Evolutionary conservation across 1,140 invertebrate genomes (phyloP).

Genomic region (Ooceraea biroi): DNA sequence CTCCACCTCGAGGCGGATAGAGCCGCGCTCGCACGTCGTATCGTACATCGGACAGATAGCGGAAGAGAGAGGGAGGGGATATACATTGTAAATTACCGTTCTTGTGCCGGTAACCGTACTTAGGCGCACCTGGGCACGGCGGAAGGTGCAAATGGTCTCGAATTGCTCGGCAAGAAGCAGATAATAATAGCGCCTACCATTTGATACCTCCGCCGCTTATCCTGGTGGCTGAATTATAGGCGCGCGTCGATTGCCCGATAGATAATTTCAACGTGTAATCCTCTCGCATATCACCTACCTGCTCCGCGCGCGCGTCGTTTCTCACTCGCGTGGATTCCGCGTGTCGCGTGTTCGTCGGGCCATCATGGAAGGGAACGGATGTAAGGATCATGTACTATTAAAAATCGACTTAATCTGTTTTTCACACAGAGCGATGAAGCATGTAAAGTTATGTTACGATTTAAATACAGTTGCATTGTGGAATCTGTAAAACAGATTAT

Average conservation of each 20-base stretch:
- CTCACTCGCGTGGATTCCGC: constrained; percentile 12
- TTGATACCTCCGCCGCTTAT: constrained; percentile 58
- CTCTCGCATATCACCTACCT: background rate
- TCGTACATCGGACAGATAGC: background rate
- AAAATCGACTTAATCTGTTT: constrained; percentile 15
- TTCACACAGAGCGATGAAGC: background rate
- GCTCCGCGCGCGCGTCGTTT: background rate
- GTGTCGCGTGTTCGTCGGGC: background rate
- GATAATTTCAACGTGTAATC: constrained; percentile 54
- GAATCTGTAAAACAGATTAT: background rate
- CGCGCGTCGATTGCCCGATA: constrained; percentile 49
- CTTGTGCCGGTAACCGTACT: constrained; percentile 58
- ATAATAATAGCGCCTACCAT: constrained; percentile 60
- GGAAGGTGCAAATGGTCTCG: constrained; percentile 63
- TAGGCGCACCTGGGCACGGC: constrained; percentile 61
- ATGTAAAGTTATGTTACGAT: background rate
- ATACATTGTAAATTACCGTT: constrained; percentile 61
- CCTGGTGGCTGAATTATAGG: constrained; percentile 53
- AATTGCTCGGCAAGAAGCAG: constrained; percentile 56
- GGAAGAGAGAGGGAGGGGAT: background rate
- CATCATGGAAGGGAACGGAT: background rate
- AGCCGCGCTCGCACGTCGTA: constrained; percentile 6
- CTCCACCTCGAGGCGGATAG: constrained; percentile 30
- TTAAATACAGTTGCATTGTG: constrained; percentile 9
- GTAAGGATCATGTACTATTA: constrained; percentile 10